Evolutionary conservation across 2,888 invertebrate species (phyloP), one percentile per base, ranked within the genome.

Genomic region (Oscheius sp.): DNA sequence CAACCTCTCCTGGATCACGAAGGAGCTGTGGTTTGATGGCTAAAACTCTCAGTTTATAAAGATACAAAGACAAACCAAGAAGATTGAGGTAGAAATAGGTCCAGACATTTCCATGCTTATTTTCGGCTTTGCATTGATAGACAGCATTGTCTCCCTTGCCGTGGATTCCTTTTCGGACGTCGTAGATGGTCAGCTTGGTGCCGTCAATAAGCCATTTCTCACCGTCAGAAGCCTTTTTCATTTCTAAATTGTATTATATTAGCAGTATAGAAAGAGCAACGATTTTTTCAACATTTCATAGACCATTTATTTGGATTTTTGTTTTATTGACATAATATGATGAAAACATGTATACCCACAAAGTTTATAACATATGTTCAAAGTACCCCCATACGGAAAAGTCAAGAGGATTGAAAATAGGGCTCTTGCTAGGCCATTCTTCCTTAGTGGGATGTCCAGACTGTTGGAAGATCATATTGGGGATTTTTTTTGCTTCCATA

Each of bases 41-140:
- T 80, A 69, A 65, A 82, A 72, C 3, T 26, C 49, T 12, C 49
- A 5, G 4, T 49, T 49, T 49, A 22, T 3, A 17, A 49, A 24
- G 24, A 26, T 26, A 49, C 20, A 30, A 62, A 5, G 12, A 82
- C 90, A 89, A 86, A 92, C 92, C 91, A 80, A 94, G 89, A 6
- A 98, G 95, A 88, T 98, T 99, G 38, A 98, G 91, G 87, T 93
- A 98, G 75, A 96, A 94, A 88, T 98, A 97, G 87, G 94, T 94
- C 89, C 95, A 98, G 14, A 95, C 93, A 88, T 95, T 97, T 36
- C 97, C 97, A 80, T 95, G 91, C 32, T 93, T 92, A 87, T 98
- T 98, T 85, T 96, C 95, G 5, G 96, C 96, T 89, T 98, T 98
- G 88, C 98, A 98, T 72, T 98, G 97, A 86, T 96, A 95, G 88